Evolutionary conservation across 2,888 invertebrate genomes (phyloP), one percentile per base, ranked within the genome.

Genomic region (Dilophus febrilis): DNA sequence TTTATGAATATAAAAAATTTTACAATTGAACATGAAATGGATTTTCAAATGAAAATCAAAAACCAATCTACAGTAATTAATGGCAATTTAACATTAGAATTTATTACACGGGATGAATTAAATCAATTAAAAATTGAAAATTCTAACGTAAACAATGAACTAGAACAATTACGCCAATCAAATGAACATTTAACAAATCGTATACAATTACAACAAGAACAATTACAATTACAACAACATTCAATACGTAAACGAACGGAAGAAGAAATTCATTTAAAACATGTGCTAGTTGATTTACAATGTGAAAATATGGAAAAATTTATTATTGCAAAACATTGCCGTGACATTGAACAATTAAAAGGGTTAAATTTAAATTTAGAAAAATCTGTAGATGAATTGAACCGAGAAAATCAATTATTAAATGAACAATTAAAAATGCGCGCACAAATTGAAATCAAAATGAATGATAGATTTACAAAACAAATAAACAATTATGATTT

Each of bases 251-350:
- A 61, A 37, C 53, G 59, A 22, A 59, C 61, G 0, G 62, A 62
- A 42, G 62, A 58, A 39, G 61, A 63, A 40, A 58, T 62, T 5
- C 53, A 50, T 30, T 35, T 63, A 35, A 50, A 63, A 3, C 62
- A 63, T 46, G 46, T 60, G 28, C 59, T 63, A 33, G 61, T 63
- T 3, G 62, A 63, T 51, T 45, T 63, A 7, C 61, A 63, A 44
- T 59, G 57, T 41, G 51, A 50, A 10, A 54, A 53, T 19, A 54
- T 56, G 35, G 61, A 61, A 19, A 61, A 59, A 18, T 50, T 59
- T 19, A 37, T 61, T 35, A 43, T 62, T 44, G 55, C 57, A 10
- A 62, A 62, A 46, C 51, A 54, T 17, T 56, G 57, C 38, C 34
- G 34, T 12, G 34, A 34, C 6, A 10, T 34, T 3, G 17, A 34